Evolutionary conservation across 2,888 invertebrate species (phyloP), one percentile per base, ranked within the genome.

Genomic region (Ectropis crepuscularia): DNA sequence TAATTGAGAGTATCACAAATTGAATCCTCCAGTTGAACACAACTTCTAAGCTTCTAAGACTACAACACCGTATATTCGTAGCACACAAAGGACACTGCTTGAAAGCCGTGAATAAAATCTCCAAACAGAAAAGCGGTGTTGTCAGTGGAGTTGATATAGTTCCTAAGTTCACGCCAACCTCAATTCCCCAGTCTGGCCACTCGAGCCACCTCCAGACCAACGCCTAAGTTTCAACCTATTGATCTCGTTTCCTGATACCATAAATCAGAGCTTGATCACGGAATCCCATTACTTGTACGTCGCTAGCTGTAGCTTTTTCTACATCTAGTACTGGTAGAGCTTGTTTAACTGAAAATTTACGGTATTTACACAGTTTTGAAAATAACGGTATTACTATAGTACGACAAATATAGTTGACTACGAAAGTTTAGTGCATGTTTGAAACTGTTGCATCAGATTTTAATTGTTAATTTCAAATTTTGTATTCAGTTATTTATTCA

Each of bases 201-300:
- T 57, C 53, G 42, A 57, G 10, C 53, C 42, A 61, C 48, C 43
- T 55, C 42, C 11, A 41, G 45, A 65, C 58, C 66, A 70, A 70
- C 66, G 67, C 63, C 63, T 69, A 68, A 71, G 68, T 74, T 70
- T 64, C 63, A 68, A 68, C 68, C 64, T 67, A 69, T 70, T 70
- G 73, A 72, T 70, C 67, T 71, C 62, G 63, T 65, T 68, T 68
- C 72, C 67, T 68, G 69, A 60, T 65, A 59, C 70, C 62, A 79
- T 80, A 81, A 80, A 80, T 81, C 80, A 76, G 65, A 61, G 55
- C 70, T 72, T 79, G 79, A 80, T 80, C 81, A 79, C 72, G 71
- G 75, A 76, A 75, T 78, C 74, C 78, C 79, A 83, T 81, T 88
- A 86, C 82, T 82, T 83, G 75, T 72, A 74, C 79, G 82, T 86